Evolutionary conservation across 2,888 invertebrate genomes (phyloP).

Genomic region (Melinopterus prodromus): DNA sequence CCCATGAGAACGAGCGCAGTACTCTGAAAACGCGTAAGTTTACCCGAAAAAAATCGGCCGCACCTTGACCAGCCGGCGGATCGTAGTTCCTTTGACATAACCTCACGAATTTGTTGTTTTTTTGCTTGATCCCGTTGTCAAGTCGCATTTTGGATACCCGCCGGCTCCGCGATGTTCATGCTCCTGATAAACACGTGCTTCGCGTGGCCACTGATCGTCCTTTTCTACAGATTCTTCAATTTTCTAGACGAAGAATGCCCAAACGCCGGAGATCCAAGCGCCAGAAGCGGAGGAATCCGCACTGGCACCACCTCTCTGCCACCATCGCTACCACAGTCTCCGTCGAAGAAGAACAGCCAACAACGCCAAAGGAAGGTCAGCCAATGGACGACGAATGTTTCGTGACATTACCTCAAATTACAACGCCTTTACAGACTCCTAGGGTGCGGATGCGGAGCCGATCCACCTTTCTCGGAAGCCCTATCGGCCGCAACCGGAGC

Average conservation of each 20-base stretch:
- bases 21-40: background rate
- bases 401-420: conserved; percentile 10
- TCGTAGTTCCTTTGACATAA: conserved; percentile 9
- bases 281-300: background rate
- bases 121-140: background rate
- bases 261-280: background rate
- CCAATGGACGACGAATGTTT: background rate
- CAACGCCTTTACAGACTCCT: conserved; percentile 5
- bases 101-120: background rate
- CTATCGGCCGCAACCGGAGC: background rate
- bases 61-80: background rate
- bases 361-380: conserved; percentile 14
- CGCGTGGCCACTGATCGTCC: background rate
- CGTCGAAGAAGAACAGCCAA: conserved; percentile 8
- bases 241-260: conserved; percentile 18
- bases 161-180: conserved; percentile 5
- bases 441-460: background rate
- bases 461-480: background rate
- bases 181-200: background rate
- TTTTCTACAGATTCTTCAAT: conserved; percentile 13
- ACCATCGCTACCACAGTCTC: background rate
- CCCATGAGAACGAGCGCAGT: background rate
- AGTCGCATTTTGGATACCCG: background rate
- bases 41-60: background rate
- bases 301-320: background rate